Base-by-base conservation (phyloP, 1,140 invertebrate genomes). In the Ceratoteleas bidentatus region DNA sequence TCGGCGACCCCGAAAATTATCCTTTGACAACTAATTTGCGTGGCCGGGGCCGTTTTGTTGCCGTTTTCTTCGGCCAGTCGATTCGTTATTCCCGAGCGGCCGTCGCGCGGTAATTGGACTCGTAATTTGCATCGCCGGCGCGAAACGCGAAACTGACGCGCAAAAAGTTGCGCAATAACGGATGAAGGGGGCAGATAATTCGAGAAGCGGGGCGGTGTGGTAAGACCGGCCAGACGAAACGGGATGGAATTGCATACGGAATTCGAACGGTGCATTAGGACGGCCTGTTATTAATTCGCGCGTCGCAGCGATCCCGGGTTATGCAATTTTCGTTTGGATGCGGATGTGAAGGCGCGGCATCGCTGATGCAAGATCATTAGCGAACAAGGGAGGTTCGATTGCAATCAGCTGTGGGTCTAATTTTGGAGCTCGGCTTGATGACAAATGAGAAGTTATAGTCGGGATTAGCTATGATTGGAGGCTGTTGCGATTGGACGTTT, bases 271-370 rank as follows among this genome's bases (percentile, higher is more conserved):
- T 73, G 58, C 61, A 73, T 65, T n/a, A 40, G 53, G 60, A 45
- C 38, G 57, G 47, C 60, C 43, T 49, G 10, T 16, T 75, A 58
- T 75, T 75, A 75, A 66, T 75, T 75, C 47, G 66, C 66, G 49
- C 62, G 58, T 36, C 15, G 32, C 49, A 64, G 40, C 58, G 40
- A 10, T 38, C 43, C 53, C 64, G 61, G 58, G 64, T 74, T 47
- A 62, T 56, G 52, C 36, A 43, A 74, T 52, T 74, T 73, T 56
- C 58, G 58, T 64, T 64, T n/a, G 3, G 3, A 14, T 24, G 33
- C 24, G 40, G 50, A 50, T 58, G 58, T 33, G 52, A 60, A 56
- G 38, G 11, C 58, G 65, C 24, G 24, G 54, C 24, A 50, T 50
- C 53, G 38, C 14, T 49, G 14, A 69, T 50, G 34, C 36, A 3